Base-by-base conservation (phyloP, 2,113 vertebrate species). In the pig (Sus scrofa) region DNA sequence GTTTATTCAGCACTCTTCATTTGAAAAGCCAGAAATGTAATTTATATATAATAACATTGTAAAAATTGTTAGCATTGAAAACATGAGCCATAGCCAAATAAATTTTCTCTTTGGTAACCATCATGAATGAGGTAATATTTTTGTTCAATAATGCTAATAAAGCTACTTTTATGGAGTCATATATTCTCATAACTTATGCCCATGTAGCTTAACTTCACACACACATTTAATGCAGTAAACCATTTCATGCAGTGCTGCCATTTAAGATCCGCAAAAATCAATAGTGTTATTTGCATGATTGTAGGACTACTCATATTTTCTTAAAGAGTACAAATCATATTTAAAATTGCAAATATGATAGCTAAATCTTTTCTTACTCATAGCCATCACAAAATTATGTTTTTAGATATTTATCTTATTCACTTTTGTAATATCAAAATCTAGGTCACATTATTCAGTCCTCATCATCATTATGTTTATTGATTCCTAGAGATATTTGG, bases 241-340 rank as follows among this genome's bases (percentile, higher is more conserved):
- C 11, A 54, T 94, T 95, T 85, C 34, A 85, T 56, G 18, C 34
- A 85, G 15, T 10, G 13, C 20, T 90, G 26, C 24, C 71, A 67
- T 81, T 85, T 74, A 78, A 74, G 6, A 91, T 63, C 24, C 24
- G 67, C n/a, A 87, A 94, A 94, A 92, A 94, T 71, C 58, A 94
- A 24, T 86, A 91, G 12, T 62, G 2, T 34, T 13, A 50, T 81
- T 77, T 84, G 10, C 12, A 39, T 1, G 16, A 44, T n/a, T 87
- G 2, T 6, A 5, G 18, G 7, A 79, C 30, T 50, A 1, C 71
- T 71, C 50, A 24, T 39, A 89, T 50, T 89, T 96, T 84, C 27
- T 93, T 78, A 56, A 58, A 77, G 30, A 75, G 18, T 65, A 18
- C 2, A 84, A 79, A 77, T 84, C n/a, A 81, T 67, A 27, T 62